Evolutionary conservation across 1,140 invertebrate species (phyloP).

Genomic region (Tigriopus japonicus): DNA sequence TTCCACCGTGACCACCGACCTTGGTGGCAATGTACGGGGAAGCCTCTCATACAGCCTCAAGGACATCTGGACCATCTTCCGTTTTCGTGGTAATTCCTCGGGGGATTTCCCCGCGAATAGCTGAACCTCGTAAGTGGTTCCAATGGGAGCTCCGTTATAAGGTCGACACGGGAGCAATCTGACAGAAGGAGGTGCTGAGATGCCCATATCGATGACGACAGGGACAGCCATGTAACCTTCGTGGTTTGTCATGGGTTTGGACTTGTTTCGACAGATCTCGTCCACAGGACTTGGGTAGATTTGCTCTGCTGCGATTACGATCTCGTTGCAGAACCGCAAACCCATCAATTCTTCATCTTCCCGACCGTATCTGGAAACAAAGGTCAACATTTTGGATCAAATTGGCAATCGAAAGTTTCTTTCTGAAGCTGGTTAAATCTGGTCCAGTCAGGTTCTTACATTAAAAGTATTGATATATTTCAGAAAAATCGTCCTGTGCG

Average conservation of each 20-base stretch:
- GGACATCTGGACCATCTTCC: constrained; percentile 4
- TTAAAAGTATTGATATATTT: too few species aligned
- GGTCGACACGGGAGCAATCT: constrained; percentile 72
- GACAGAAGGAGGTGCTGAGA: constrained; percentile 63
- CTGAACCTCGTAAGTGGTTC: constrained; percentile 57
- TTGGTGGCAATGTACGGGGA: neutral
- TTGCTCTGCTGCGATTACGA: constrained; percentile 67
- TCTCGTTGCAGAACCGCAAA: constrained; percentile 89
- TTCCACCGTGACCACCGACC: neutral
- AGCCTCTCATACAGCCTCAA: constrained; percentile 1
- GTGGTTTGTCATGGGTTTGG: constrained; percentile 33
- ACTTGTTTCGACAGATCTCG: constrained; percentile 24
- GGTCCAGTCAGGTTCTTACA: too few species aligned
- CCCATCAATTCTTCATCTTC: constrained; percentile 42
- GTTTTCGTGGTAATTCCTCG: neutral
- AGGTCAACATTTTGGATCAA: too few species aligned
- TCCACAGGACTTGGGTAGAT: constrained; percentile 46
- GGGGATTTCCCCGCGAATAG: constrained; percentile 47
- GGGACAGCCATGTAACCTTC: constrained; percentile 18
- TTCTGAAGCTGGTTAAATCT: too few species aligned
- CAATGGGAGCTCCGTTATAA: constrained; percentile 70
- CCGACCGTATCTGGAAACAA: constrained; percentile 16
- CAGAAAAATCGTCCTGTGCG: too few species aligned
- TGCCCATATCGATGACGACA: constrained; percentile 43
- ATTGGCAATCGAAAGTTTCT: too few species aligned